These are phyloP conservation scores for Pangasius mekongensis DNA, from an alignment of 2,797 vertebrate genomes.

Conservation along the genomic window DNA sequence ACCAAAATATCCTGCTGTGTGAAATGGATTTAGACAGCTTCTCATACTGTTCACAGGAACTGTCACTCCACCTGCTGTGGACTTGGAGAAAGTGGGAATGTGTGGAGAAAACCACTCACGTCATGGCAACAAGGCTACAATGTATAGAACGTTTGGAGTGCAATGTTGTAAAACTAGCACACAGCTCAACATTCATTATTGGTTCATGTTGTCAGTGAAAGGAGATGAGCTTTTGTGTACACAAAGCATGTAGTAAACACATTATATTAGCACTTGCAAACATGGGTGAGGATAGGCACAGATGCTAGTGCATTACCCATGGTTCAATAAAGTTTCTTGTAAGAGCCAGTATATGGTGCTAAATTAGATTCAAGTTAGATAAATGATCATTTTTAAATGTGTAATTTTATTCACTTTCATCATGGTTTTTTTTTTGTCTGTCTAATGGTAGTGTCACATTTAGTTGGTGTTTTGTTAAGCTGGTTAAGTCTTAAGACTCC, in stretches of 20 bases:
- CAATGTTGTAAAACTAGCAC: not conserved
- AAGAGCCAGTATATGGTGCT: not conserved
- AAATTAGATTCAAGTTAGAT: not conserved
- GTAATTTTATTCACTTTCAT: not conserved
- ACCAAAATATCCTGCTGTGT: not conserved
- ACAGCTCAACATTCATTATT: not conserved
- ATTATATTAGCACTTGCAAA: not conserved
- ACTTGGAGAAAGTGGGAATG: not conserved
- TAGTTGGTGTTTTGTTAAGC: not conserved
- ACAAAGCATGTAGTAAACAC: not conserved
- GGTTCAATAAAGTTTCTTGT: not conserved
- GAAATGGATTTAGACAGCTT: not conserved
- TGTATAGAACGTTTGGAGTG: not conserved
- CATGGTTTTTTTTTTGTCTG: not conserved
- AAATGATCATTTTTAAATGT: not conserved
- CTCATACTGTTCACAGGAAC: not conserved
- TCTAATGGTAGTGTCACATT: not conserved
- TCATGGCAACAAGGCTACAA: not conserved
- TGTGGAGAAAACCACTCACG: not conserved
- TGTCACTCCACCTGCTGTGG: not conserved
- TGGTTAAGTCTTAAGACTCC: not conserved
- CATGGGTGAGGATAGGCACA: not conserved
- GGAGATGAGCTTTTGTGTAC: not conserved
- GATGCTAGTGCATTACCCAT: not conserved
- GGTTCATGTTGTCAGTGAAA: not conserved